Evolutionary conservation across 1,140 invertebrate genomes (phyloP), one percentile per base, ranked within the genome.

Genomic region (Drosophila rufa): DNA sequence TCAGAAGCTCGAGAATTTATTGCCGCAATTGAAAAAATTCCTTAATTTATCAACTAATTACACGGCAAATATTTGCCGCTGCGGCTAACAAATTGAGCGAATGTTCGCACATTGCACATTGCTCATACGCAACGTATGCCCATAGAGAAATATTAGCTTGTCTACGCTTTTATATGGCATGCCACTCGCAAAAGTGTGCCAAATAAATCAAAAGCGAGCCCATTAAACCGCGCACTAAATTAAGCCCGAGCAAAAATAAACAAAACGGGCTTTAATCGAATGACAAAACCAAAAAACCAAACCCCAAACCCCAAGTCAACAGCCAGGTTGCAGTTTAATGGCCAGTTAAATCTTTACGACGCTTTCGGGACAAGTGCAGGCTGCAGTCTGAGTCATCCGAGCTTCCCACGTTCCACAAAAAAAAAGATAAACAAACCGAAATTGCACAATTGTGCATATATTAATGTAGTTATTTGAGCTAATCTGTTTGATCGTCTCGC

Each of bases 241-340:
- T 40, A 78, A 87, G 80, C 77, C 68, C 70, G 48, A 74, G 59
- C 75, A 87, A 86, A 87, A 86, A 87, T 65, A 86, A 80, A 86
- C 70, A 79, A 65, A 75, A 56, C 67, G 64, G 46, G 64, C 64
- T 55, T 68, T 36, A 51, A 51, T 73, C 46, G 46, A 73, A 73
- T 75, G 75, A 58, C 68, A 68, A 73, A 74, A 82, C 33, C 51
- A 38, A 55, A 55, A 55, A 55, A 14, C 51, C 14, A 38, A 55
- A 38, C 19, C 51, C 51, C 30, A 33, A 30, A n/a, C 70, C 48
- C 46, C 45, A 68, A 48, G n/a, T 33, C 27, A 48, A 40, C 40
- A n/a, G 70, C 53, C 78, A 74, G 64, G 38, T 43, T 84, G 67
- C 71, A 80, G n/a, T 78, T 84, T 78, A 74, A 78, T 62, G 59